Percentiles rank a stretch among this genome's conserved stretches.
Evolutionary conservation across 2,888 invertebrate species (phyloP).

Genomic region (Parasteatoda lunata): DNA sequence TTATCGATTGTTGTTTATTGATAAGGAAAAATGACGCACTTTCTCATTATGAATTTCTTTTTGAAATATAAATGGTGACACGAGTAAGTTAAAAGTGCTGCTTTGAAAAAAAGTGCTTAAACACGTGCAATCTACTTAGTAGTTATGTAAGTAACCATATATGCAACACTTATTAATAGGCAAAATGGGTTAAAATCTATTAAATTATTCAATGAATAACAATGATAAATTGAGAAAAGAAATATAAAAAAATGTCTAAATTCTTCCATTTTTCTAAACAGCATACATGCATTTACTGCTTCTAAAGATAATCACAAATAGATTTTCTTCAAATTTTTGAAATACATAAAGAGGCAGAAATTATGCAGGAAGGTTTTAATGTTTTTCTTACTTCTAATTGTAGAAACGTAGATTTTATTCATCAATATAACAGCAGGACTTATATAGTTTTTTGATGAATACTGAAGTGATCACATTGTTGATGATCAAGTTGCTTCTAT

Average conservation of each 20-base stretch:
- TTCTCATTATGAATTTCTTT: neutral
- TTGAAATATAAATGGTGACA: constrained; percentile 31
- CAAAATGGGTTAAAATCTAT: constrained; percentile 14
- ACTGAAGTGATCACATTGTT: neutral
- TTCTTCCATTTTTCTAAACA: constrained; percentile 37
- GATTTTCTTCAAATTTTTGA: constrained; percentile 2
- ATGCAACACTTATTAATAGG: constrained; percentile 29
- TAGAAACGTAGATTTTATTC: neutral
- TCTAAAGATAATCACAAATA: constrained; percentile 34
- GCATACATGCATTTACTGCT: constrained; percentile 42
- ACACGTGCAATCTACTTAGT: constrained; percentile 24
- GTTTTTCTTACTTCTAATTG: neutral
- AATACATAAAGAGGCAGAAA: neutral
- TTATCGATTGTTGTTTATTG: too few relatives aligned
- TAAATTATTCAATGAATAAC: constrained; percentile 22
- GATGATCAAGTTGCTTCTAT: neutral
- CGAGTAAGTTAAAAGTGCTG: constrained; percentile 24
- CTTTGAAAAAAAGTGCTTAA: constrained; percentile 42
- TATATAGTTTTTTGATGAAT: neutral
- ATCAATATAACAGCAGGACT: neutral
- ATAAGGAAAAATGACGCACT: neutral
- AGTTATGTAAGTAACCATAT: constrained; percentile 36
- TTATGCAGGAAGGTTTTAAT: neutral
- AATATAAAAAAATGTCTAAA: constrained; percentile 18
- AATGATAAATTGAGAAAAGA: constrained; percentile 14